Evolutionary conservation across 2,113 vertebrate genomes (phyloP).

Genomic region (Oenanthe oenanthe): DNA sequence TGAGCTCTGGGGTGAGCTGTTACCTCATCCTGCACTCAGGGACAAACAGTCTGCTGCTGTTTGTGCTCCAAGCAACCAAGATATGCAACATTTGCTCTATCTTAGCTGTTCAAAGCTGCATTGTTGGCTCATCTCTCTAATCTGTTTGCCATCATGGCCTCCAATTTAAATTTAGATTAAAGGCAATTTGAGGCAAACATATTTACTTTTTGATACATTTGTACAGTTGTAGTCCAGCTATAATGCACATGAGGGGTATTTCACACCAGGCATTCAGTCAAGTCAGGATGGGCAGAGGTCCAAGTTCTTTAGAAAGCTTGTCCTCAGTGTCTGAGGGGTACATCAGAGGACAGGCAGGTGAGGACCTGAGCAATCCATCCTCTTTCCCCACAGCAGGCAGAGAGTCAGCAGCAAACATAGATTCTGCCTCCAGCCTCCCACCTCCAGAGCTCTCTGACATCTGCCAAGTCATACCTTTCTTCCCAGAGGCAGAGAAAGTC

Average conservation of each 20-base stretch:
- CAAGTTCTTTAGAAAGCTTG: not conserved
- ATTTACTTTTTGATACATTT: not conserved
- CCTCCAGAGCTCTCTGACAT: not conserved
- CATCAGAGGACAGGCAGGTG: not conserved
- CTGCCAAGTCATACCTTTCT: not conserved
- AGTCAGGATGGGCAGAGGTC: not conserved
- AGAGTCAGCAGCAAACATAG: not conserved
- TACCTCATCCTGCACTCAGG: not conserved
- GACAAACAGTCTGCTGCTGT: not conserved
- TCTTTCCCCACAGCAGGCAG: not conserved
- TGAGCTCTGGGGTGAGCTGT: rapidly evolving
- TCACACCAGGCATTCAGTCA: not conserved
- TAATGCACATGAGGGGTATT: not conserved
- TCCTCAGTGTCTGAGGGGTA: not conserved
- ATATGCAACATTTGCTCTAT: not conserved
- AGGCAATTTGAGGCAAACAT: not conserved
- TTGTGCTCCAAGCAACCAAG: not conserved
- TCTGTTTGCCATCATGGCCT: not conserved
- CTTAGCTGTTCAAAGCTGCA: not conserved
- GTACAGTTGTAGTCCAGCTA: not conserved
- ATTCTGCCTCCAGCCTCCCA: not conserved
- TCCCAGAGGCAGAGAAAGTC: not conserved
- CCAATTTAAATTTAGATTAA: not conserved
- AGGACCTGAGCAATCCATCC: not conserved
- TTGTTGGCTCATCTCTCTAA: not conserved